Base-by-base conservation (phyloP, 1,140 invertebrate species). In the Aleiodes sp. region DNA sequence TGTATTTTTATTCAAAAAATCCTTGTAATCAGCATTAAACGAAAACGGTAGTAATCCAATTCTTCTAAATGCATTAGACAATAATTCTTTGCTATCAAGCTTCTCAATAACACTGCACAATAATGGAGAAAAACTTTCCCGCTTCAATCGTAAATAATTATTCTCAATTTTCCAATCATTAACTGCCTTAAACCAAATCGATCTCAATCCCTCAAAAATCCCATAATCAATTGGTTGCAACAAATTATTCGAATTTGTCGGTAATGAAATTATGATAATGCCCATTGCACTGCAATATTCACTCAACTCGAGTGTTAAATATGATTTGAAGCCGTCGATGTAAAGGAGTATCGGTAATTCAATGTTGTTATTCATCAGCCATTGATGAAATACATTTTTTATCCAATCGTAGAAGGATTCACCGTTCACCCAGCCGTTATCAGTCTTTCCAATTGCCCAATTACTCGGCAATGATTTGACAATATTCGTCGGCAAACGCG, bases 401-500 rank as follows among this genome's bases (percentile, higher is more conserved):
- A 61, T n/a, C 77, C 76, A 73, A 79, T 63, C 59, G 14, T 57
- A 84, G 73, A 84, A 85, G 14, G 68, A 57, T 74, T 74, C 73
- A 21, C 59, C 74, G 41, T 43, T 83, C 82, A 84, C 84, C 83
- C 82, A 85, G 4, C 83, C 80, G 56, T 69, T 77, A 16, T 82
- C 78, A 33, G 79, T 12, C 1, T 33, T 66, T n/a, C 79, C 28
- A 65, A 33, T 33, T 77, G 78, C 65, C 80, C 78, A n/a, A 73
- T 16, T 10, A 77, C 71, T 41, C 72, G 72, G 9, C 72, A 80
- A 21, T 70, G 61, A 33, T 1, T 7, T 8, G 1, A 10, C 1
- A 8, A 33, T 33, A 33, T 1, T 2, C 12, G 7, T 33, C 1
- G 31, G 31, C 7, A 33, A 0, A 46, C 70, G 46, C 46, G 56